Base-by-base conservation (phyloP, 2,888 invertebrate genomes). In the Apotomis capreana region DNA sequence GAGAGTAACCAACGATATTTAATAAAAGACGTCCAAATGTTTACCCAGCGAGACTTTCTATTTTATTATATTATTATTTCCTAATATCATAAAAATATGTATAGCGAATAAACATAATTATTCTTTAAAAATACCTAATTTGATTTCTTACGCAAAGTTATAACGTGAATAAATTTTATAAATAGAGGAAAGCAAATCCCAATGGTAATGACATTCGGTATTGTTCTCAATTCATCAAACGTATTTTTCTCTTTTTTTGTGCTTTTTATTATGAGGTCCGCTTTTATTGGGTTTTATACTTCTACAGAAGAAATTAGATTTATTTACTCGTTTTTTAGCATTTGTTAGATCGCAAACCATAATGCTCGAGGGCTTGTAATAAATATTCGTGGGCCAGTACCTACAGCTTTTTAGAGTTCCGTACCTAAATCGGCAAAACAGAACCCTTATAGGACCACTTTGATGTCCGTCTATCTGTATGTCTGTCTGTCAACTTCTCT, bases 211-310 rank as follows among this genome's bases (percentile, higher is more conserved):
- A 46, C 46, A 54, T 61, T 68, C 44, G 61, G 26, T 36, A 13
- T n/a, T 26, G 44, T 55, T 61, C 54, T 10, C 26, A 61, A 61
- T 61, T 68, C 46, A 46, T 65, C 61, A 54, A 68, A 68, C 54
- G 36, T 68, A 60, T 60, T 68, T 59, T 51, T 40, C 10, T 52
- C 54, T 36, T 15, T 46, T 44, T 10, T 51, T 26, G 15, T 44
- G 26, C 13, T 44, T 44, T 44, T 26, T 13, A 52, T 64, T 54
- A 65, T 55, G 26, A 46, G 12, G n/a, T n/a, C 36, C 46, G 46
- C 65, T 44, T n/a, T 65, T 15, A n/a, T n/a, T 13, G 15, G n/a
- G 13, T 52, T 40, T 68, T 68, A 44, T 49, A n/a, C 12, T 36
- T 59, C 49, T 13, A 37, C 10, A 68, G 49, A 36, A 51, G 51